Percentiles rank a stretch among this genome's conserved stretches.
phyloP scores from a whole-genome alignment of 1,140 invertebrate genomes.

The Archegozetes longisetosus region DNA sequence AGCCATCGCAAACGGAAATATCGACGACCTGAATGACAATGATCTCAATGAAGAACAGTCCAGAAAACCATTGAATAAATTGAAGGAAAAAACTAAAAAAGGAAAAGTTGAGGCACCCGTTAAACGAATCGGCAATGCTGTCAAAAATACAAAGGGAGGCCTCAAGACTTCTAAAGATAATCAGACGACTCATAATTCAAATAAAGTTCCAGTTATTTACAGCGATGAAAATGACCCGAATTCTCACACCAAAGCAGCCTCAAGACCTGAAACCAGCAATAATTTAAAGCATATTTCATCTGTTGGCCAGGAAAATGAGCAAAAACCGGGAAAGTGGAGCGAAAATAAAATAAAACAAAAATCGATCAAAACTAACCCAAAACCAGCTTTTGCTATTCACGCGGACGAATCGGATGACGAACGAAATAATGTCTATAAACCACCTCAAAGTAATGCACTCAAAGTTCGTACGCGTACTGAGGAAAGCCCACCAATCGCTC shows the following conservation, averaged over 20 bases:
- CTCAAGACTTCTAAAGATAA: neutral
- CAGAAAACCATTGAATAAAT: slow-evolving; percentile 21
- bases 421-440: neutral
- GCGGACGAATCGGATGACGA: slow-evolving; percentile 20
- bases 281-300: neutral
- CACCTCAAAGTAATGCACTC: neutral
- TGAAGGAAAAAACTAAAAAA: slow-evolving; percentile 1
- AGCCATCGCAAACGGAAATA: neutral
- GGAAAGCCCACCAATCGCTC: slow-evolving; percentile 21
- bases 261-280: neutral
- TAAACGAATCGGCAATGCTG: neutral
- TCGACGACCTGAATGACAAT: slow-evolving; percentile 11
- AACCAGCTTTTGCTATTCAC: slow-evolving; percentile 23
- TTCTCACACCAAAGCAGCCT: neutral
- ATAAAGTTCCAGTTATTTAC: neutral
- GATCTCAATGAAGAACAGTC: slow-evolving; percentile 31
- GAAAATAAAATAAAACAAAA: slow-evolving; percentile 18
- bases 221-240: neutral
- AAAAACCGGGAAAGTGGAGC: slow-evolving; percentile 28
- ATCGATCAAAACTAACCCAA: neutral
- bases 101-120: slow-evolving; percentile 5
- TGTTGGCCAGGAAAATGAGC: slow-evolving; percentile 29
- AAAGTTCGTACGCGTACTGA: neutral
- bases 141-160: neutral
- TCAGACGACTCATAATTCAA: neutral